phyloP scores from a whole-genome alignment of 2,797 vertebrate genomes.

The Cryptoprocta ferox region DNA sequence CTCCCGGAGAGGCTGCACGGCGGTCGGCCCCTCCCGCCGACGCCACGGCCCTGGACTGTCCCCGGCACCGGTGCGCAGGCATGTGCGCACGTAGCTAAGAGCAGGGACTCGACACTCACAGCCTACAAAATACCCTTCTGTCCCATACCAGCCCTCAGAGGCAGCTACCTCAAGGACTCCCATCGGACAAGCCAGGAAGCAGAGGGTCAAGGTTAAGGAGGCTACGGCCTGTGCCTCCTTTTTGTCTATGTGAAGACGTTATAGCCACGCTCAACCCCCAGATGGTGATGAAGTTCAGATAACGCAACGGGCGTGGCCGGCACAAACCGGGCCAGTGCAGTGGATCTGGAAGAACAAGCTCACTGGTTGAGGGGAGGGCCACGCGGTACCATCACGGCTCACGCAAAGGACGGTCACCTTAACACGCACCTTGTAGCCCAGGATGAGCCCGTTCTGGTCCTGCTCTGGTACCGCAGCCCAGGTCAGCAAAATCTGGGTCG shows the following conservation, averaged over 20 bases:
- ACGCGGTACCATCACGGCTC: rapidly evolving
- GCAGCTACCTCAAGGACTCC: rapidly evolving
- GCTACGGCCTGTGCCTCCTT: rapidly evolving
- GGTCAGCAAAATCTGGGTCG: slow-evolving; percentile 93
- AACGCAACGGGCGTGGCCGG: rapidly evolving
- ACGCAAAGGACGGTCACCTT: background rate
- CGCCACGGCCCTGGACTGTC: background rate
- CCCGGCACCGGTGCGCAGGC: rapidly evolving
- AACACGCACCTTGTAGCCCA: slow-evolving; percentile 94
- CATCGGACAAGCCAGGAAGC: background rate
- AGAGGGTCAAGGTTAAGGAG: background rate
- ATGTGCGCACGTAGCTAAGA: rapidly evolving
- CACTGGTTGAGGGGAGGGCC: rapidly evolving
- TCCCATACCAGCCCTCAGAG: background rate
- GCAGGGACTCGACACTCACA: rapidly evolving
- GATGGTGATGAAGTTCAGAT: rapidly evolving
- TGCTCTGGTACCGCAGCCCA: slow-evolving; percentile 92
- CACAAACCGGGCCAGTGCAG: background rate
- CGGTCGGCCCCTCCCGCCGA: rapidly evolving
- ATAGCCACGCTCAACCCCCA: rapidly evolving
- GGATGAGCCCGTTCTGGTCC: slow-evolving; percentile 94
- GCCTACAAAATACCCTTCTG: background rate
- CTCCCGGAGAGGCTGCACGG: background rate
- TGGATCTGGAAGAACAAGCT: rapidly evolving
- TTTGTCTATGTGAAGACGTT: rapidly evolving